Percentiles rank a stretch among this genome's conserved stretches.
These are phyloP conservation scores for Listronotus bonariensis DNA, from an alignment of 1,140 invertebrate species.

Conservation along the genomic window DNA sequence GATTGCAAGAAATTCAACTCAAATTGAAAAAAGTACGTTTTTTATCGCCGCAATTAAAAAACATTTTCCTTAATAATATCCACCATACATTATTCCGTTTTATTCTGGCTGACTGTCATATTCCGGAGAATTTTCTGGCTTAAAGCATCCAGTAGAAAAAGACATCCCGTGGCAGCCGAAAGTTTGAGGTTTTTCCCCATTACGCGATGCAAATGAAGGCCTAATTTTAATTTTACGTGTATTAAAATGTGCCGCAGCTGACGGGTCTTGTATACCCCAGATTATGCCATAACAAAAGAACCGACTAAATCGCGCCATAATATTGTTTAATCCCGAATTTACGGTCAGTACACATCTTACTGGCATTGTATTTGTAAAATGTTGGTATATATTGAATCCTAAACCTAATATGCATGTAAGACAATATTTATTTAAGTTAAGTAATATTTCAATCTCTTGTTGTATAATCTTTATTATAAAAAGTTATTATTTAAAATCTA, in stretches of 20 bases:
- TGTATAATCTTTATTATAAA: no score
- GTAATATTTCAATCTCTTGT: no score
- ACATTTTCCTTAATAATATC: conserved; percentile 9
- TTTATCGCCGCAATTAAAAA: no score
- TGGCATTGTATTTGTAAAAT: neutral
- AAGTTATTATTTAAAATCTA: no score
- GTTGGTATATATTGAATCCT: no score
- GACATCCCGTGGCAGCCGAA: conserved; percentile 29
- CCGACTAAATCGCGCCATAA: conserved; percentile 47
- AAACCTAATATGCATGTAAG: no score
- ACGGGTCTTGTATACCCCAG: conserved; percentile 48
- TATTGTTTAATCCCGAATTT: conserved; percentile 38
- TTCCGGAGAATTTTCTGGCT: conserved; percentile 31
- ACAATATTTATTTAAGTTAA: no score
- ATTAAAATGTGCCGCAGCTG: conserved; percentile 63
- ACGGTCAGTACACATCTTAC: conserved; percentile 25
- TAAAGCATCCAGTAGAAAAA: conserved; percentile 37
- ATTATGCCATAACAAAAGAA: conserved; percentile 51
- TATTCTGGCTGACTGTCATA: conserved; percentile 28
- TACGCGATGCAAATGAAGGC: conserved; percentile 64
- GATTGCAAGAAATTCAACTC: no score
- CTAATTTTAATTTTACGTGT: conserved; percentile 67
- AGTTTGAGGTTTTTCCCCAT: conserved; percentile 59
- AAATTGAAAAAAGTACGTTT: no score
- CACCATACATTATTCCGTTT: conserved; percentile 24